These are phyloP conservation scores for Portunus trituberculatus DNA, from an alignment of 1,140 invertebrate species.

Conservation along the genomic window DNA sequence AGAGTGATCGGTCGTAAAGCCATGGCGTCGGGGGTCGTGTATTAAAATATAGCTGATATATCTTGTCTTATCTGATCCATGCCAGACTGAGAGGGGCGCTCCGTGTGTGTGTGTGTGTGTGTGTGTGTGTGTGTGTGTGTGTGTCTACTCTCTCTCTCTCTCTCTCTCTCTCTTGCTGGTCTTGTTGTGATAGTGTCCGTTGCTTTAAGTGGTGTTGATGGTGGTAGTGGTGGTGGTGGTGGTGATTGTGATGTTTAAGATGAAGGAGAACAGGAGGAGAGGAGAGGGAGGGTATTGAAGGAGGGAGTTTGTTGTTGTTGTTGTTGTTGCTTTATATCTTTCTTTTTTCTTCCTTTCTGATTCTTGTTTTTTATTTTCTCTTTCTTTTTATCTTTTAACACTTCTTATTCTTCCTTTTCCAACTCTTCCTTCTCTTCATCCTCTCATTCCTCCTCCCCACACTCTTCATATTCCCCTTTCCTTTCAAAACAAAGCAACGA, in stretches of 20 bases:
- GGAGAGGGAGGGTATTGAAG: not conserved
- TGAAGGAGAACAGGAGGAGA: not conserved
- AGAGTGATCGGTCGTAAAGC: conserved; percentile 58
- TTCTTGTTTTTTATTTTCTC: not conserved
- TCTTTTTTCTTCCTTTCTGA: not conserved
- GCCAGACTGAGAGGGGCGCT: not conserved
- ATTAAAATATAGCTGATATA: conserved; percentile 66
- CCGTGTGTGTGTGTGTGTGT: too few relatives aligned
- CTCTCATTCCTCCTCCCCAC: not conserved
- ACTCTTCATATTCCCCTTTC: not conserved
- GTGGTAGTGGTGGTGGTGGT: not conserved
- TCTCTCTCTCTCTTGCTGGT: not conserved
- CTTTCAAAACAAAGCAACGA: too few relatives aligned
- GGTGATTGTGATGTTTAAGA: not conserved
- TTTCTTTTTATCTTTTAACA: not conserved
- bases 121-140: too few relatives aligned
- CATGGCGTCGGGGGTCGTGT: conserved; percentile 24
- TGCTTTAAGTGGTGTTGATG: not conserved
- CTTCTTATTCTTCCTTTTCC: not conserved
- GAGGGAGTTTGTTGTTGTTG: not conserved
- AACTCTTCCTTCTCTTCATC: too few relatives aligned
- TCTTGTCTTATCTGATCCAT: conserved; percentile 65
- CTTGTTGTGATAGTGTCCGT: not conserved
- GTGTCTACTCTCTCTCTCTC: too few relatives aligned
- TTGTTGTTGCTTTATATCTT: not conserved